These are phyloP conservation scores for Ginglymostoma cirratum DNA, from an alignment of 2,113 vertebrate species.

Conservation along the genomic window DNA sequence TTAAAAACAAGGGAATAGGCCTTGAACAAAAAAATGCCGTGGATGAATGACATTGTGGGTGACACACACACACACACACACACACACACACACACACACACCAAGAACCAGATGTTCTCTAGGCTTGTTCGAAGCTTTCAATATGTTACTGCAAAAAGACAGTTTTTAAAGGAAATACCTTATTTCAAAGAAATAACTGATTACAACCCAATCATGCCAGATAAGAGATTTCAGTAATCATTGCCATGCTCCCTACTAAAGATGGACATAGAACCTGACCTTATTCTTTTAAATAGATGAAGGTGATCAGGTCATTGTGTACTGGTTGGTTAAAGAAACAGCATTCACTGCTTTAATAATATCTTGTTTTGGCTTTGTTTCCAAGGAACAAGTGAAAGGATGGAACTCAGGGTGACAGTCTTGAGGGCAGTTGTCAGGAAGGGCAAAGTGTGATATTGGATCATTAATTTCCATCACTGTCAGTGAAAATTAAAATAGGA, in stretches of 20 bases:
- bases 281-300: neutral
- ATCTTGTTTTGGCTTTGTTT: neutral
- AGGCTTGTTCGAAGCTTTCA: neutral
- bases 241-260: neutral
- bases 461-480: neutral
- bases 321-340: neutral
- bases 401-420: neutral
- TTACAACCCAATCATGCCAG: neutral
- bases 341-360: neutral
- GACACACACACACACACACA: neutral
- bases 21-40: neutral
- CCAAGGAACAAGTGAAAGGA: neutral
- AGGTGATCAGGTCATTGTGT: neutral
- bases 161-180: neutral
- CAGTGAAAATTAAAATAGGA: neutral
- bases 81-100: neutral
- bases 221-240: neutral
- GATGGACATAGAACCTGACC: neutral
- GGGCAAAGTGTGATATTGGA: neutral
- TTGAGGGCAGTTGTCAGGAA: neutral
- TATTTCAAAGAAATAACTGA: neutral
- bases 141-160: neutral
- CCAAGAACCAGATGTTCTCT: neutral
- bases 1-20: neutral
- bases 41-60: neutral